Evolutionary conservation across 1,140 invertebrate species (phyloP).

Genomic region (Marisa cornuarietis): DNA sequence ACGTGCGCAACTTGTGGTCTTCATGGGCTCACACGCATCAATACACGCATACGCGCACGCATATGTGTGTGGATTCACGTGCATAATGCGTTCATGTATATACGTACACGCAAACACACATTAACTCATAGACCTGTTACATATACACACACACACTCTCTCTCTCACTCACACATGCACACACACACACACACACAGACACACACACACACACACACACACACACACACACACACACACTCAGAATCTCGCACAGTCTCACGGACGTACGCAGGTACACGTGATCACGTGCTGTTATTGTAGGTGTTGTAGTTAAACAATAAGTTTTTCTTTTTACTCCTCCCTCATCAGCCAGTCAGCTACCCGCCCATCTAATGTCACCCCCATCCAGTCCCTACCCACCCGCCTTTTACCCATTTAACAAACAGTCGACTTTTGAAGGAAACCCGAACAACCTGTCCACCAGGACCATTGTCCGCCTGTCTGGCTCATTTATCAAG

Average conservation of each 20-base stretch:
- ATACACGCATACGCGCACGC: background rate
- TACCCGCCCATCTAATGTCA: background rate
- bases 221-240: constrained; percentile 1
- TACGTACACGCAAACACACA: constrained; percentile 8
- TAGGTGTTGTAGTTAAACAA: too few species aligned
- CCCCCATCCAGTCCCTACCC: background rate
- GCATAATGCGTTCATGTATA: background rate
- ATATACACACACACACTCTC: background rate
- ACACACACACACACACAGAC: background rate
- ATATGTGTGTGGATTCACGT: background rate
- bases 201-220: background rate
- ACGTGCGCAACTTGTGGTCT: too few species aligned
- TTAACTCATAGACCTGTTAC: too few species aligned
- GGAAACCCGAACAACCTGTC: too few species aligned
- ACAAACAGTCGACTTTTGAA: too few species aligned
- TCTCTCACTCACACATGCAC: background rate
- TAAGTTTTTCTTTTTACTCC: too few species aligned
- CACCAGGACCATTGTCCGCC: too few species aligned
- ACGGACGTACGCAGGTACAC: too few species aligned
- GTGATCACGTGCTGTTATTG: too few species aligned
- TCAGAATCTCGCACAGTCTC: background rate
- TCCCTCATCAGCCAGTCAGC: too few species aligned
- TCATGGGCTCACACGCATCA: too few species aligned
- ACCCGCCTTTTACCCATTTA: background rate
- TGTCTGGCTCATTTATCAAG: too few species aligned